These are phyloP conservation scores for Hypotaenidia okinawae DNA, from an alignment of 2,797 vertebrate genomes.

Conservation along the genomic window DNA sequence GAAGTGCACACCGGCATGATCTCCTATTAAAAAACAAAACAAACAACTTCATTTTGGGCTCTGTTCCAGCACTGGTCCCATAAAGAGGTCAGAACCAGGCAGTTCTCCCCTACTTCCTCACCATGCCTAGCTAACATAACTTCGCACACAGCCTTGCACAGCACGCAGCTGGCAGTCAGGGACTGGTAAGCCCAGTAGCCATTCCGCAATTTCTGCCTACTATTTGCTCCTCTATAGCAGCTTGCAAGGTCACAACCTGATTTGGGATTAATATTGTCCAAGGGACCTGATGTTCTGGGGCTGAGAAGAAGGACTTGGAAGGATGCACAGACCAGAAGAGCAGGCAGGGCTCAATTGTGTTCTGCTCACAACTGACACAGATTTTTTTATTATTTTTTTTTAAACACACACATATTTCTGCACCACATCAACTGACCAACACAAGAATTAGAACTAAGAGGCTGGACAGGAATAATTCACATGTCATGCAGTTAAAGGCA, in stretches of 20 bases:
- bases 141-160: fast-evolving
- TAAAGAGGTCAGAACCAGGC: background rate
- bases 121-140: fast-evolving
- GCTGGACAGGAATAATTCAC: background rate
- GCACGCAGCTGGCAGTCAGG: fast-evolving
- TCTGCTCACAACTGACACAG: background rate
- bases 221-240: background rate
- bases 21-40: background rate
- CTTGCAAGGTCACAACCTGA: background rate
- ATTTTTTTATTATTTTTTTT: background rate
- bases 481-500: background rate
- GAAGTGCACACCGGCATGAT: background rate
- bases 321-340: background rate
- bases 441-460: background rate
- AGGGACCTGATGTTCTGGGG: fast-evolving
- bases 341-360: background rate
- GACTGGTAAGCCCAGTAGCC: background rate
- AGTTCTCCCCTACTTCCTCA: background rate
- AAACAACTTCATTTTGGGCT: background rate
- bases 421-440: background rate
- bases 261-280: background rate
- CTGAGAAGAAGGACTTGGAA: background rate
- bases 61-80: background rate
- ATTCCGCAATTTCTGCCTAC: background rate
- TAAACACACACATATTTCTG: background rate